Evolutionary conservation across 2,797 vertebrate species (phyloP).

Genomic region (Steatocranus sp.): DNA sequence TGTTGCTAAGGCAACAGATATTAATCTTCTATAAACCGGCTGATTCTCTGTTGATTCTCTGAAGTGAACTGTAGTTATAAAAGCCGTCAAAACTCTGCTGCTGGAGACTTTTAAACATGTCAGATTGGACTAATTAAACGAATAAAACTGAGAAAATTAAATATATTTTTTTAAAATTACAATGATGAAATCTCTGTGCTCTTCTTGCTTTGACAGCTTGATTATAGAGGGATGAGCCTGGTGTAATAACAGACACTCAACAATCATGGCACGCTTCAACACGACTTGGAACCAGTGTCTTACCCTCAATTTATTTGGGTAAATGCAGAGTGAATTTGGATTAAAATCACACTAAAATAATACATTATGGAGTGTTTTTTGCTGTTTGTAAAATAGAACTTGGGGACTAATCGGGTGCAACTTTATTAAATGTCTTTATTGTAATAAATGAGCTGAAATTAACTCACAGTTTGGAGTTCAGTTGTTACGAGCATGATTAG

Average conservation of each 20-base stretch:
- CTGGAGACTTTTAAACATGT: background rate
- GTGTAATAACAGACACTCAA: background rate
- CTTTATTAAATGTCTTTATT: background rate
- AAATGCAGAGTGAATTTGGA: background rate
- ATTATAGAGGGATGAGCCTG: background rate
- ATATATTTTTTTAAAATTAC: background rate
- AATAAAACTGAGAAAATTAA: background rate
- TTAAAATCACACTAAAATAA: background rate
- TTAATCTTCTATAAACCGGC: background rate
- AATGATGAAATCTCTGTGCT: background rate
- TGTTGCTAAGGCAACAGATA: background rate
- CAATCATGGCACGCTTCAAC: accelerated
- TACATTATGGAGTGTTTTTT: background rate
- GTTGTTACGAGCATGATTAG: background rate
- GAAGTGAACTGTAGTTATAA: too few relatives aligned
- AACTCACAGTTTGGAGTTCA: background rate
- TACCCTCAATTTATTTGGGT: background rate
- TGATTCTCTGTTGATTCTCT: background rate
- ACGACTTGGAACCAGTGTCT: accelerated
- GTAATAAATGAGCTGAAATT: background rate
- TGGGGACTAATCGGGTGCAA: background rate
- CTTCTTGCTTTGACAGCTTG: background rate
- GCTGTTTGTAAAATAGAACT: background rate
- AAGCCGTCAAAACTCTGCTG: background rate
- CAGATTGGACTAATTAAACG: background rate